Base-by-base conservation (phyloP, 1,140 invertebrate species). In the Cotesia chilonis region DNA sequence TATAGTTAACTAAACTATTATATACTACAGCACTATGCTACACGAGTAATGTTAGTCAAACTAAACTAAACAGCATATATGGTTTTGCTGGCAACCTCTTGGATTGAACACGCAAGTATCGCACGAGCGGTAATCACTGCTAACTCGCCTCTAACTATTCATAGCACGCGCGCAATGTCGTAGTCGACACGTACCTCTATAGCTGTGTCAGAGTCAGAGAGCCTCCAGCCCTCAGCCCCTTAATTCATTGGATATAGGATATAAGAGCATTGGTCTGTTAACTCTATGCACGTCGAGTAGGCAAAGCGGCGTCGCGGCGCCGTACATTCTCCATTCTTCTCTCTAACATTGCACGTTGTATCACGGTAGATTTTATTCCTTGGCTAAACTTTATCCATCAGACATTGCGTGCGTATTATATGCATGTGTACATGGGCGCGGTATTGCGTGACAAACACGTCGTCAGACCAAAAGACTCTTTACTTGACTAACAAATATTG, bases 111-210 rank as follows among this genome's bases (percentile, higher is more conserved):
- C 75, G 75, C 74, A 61, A 80, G 78, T 74, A 74, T 68, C 54
- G 70, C 70, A 71, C 70, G 63, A 66, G 36, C 72, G 76, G 77
- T 80, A 80, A 80, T 80, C 78, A 80, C 70, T 73, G 78, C 72
- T 78, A 80, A 80, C 77, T 78, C 75, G 72, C 69, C 71, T 80
- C 77, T 78, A 80, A 80, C 79, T 80, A 80, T 80, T 80, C 79
- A 80, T 80, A 80, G 78, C 79, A 80, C 79, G 78, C 71, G 79
- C 77, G 75, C 77, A 77, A 80, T 78, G 77, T 78, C 74, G 75
- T 80, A 72, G 70, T 72, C 76, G 75, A 78, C 77, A 78, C 77
- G 75, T 77, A 79, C 72, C 77, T 77, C 76, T 10, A 9, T 10
- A 10, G 41, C 20, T 37, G 28, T 28, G 28, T 28, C 28, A 28